These are phyloP conservation scores for Characodon lateralis DNA, from an alignment of 2,797 vertebrate species.

Conservation along the genomic window DNA sequence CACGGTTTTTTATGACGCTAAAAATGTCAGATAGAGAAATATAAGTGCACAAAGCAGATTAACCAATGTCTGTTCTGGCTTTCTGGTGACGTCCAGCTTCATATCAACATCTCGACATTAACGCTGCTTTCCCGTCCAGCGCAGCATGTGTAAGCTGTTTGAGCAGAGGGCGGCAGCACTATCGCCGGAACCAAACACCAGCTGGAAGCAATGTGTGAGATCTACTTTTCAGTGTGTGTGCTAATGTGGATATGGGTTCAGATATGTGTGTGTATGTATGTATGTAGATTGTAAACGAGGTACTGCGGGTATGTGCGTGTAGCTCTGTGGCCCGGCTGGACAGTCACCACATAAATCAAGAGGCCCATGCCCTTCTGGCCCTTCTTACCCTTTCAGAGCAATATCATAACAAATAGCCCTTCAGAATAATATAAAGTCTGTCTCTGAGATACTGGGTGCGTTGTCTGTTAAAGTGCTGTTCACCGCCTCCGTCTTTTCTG, in stretches of 20 bases:
- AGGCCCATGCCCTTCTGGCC: conserved; percentile 53
- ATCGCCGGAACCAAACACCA: conserved; percentile 54
- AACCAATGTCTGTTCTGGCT: neutral
- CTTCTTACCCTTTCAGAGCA: conserved; percentile 45
- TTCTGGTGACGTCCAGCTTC: conserved; percentile 19
- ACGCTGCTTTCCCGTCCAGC: conserved; percentile 49
- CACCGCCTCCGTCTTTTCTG: conserved; percentile 65
- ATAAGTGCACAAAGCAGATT: neutral
- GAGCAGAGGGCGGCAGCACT: conserved; percentile 10
- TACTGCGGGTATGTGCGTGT: conserved; percentile 12
- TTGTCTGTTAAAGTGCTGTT: conserved; percentile 36
- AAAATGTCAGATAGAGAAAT: neutral
- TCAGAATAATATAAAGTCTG: conserved; percentile 69
- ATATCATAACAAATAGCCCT: conserved; percentile 72
- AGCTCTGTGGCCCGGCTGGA: conserved; percentile 18
- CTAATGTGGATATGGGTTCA: conserved; percentile 19
- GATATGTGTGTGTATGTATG: conserved; percentile 22
- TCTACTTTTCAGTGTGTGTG: conserved; percentile 46
- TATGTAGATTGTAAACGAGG: conserved; percentile 9
- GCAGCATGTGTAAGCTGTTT: conserved; percentile 44
- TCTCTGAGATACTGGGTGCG: conserved; percentile 58
- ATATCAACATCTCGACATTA: conserved; percentile 36
- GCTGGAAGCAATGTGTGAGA: conserved; percentile 71
- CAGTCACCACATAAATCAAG: conserved; percentile 74
- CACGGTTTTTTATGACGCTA: neutral